Conservation (phyloP, 2,113 vertebrate genomes). For the Chrysochloris asiatica region DNA sequence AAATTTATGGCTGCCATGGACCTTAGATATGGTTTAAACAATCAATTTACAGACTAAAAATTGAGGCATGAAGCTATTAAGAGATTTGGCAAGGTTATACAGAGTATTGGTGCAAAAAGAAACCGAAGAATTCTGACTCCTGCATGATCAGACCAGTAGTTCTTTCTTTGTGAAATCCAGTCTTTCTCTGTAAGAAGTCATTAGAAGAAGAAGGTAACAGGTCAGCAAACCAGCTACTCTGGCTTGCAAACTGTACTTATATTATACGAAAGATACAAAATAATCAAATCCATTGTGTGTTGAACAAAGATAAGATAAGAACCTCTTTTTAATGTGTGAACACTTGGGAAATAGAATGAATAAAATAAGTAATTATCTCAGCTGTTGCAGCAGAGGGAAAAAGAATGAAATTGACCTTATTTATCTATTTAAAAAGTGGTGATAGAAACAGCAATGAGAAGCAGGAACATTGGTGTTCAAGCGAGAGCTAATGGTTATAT, state of each 20-base stretch:
- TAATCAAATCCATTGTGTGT: neutral
- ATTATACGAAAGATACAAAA: neutral
- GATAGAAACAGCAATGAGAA: constrained; percentile 74
- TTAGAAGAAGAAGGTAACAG: neutral
- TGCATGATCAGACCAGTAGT: neutral
- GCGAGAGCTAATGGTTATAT: constrained; percentile 47
- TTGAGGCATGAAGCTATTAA: neutral
- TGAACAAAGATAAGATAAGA: constrained; percentile 21
- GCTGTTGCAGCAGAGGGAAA: neutral
- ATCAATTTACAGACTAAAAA: neutral
- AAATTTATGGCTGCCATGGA: neutral
- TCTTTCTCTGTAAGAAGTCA: neutral
- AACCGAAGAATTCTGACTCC: neutral
- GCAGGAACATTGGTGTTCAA: constrained; percentile 66
- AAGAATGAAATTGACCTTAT: constrained; percentile 8
- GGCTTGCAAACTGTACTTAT: neutral
- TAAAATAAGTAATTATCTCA: constrained; percentile 34
- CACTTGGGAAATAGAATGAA: neutral
- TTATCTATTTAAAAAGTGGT: constrained; percentile 63
- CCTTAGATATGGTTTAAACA: neutral
- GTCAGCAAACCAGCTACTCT: neutral
- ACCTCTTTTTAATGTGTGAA: neutral
- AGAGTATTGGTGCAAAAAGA: neutral
- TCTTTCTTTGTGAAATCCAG: neutral
- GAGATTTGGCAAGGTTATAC: neutral